Conservation (phyloP, 2,888 invertebrate species). For the Napeogenes inachia region DNA sequence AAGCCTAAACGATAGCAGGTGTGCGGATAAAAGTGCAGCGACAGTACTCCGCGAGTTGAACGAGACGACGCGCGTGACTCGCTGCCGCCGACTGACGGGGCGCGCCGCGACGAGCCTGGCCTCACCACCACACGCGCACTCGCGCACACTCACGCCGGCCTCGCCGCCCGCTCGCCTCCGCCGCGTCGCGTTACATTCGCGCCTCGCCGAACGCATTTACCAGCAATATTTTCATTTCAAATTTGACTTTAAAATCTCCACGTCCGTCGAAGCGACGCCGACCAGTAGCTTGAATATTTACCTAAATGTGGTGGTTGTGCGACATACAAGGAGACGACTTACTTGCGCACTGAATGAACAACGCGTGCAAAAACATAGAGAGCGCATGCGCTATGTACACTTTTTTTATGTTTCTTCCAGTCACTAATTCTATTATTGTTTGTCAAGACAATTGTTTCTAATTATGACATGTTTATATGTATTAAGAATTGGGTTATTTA, state of each 20-base stretch:
- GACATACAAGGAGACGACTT: slow-evolving; percentile 50
- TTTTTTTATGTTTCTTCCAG: slow-evolving; percentile 33
- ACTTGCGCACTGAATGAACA: slow-evolving; percentile 70
- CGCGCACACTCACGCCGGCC: slow-evolving; percentile 60
- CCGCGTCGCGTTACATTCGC: slow-evolving; percentile 40
- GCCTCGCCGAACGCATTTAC: slow-evolving; percentile 47
- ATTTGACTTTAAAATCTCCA: slow-evolving; percentile 74
- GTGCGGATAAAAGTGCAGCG: slow-evolving; percentile 56
- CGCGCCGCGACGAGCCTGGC: slow-evolving; percentile 66
- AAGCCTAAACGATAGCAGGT: slow-evolving; percentile 64
- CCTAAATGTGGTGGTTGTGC: slow-evolving; percentile 45
- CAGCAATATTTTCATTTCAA: slow-evolving; percentile 64
- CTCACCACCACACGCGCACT: slow-evolving; percentile 60
- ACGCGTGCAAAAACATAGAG: slow-evolving; percentile 52
- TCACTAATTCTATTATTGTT: slow-evolving; percentile 9
- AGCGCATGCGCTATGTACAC: slow-evolving; percentile 72
- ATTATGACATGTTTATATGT: not conserved
- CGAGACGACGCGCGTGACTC: slow-evolving; percentile 74
- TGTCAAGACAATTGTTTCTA: not conserved
- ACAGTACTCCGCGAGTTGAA: slow-evolving; percentile 51
- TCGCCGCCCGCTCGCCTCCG: slow-evolving; percentile 43
- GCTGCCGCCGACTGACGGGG: slow-evolving; percentile 75
- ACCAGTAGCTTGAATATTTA: slow-evolving; percentile 60
- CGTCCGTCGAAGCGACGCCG: slow-evolving; percentile 51
- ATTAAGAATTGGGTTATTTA: too few species aligned